Percentiles rank a stretch among this genome's conserved stretches.
Conservation (phyloP, 2,888 invertebrate genomes). For the Cantharis rustica region DNA sequence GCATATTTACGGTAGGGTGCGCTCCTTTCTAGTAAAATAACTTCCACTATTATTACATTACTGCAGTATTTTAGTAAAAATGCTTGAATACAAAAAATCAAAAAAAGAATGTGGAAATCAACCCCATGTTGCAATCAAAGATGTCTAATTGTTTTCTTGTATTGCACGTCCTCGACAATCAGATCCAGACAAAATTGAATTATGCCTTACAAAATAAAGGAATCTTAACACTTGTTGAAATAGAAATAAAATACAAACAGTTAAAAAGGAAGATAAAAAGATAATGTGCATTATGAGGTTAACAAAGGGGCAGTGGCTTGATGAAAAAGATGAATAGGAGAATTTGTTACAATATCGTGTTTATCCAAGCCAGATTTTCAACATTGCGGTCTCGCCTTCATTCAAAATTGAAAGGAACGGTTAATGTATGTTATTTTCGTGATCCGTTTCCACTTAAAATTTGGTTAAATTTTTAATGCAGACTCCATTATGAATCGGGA, state of each 20-base stretch:
- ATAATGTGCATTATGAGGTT: constrained; percentile 15
- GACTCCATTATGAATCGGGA: constrained; percentile 4
- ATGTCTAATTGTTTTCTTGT: background rate
- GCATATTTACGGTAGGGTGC: too few relatives aligned
- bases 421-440: constrained; percentile 13
- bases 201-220: constrained; percentile 7
- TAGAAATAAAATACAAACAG: background rate
- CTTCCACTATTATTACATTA: too few relatives aligned
- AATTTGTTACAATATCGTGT: constrained; percentile 18
- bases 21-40: too few relatives aligned
- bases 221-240: constrained; percentile 17
- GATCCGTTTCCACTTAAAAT: constrained; percentile 1
- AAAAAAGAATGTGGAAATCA: too few relatives aligned
- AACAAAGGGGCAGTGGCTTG: constrained; percentile 15
- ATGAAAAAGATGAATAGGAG: constrained; percentile 25
- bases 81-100: too few relatives aligned
- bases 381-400: constrained; percentile 11
- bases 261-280: constrained; percentile 14
- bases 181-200: constrained; percentile 13
- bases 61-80: too few relatives aligned
- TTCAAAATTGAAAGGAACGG: constrained; percentile 16
- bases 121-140: background rate
- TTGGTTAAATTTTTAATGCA: constrained; percentile 13
- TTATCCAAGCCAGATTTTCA: constrained; percentile 20
- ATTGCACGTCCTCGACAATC: constrained; percentile 5